Base-by-base conservation (phyloP, 2,888 invertebrate species). In the Drosophila flavopinicola region DNA sequence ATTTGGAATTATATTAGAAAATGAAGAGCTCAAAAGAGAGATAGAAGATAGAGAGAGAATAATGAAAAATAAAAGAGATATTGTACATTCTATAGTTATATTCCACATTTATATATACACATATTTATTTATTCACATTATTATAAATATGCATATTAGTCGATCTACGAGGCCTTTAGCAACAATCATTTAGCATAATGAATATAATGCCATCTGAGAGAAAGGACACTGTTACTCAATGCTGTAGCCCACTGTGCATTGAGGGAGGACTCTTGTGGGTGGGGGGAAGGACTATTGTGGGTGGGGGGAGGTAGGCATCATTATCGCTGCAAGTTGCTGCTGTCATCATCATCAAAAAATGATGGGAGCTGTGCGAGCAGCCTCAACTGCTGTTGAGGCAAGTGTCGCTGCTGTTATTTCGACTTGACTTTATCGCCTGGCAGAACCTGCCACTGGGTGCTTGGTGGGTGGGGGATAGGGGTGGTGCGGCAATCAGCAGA, bases 291-390 rank as follows among this genome's bases (percentile, higher is more conserved):
- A 44, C 20, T 25, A 13, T n/a, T 7, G 7, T 13, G 47, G n/a
- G 6, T 1, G 10, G 20, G 13, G 11, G 47, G 13, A n/a, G 15
- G 58, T 42, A 11, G 61, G 49, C 69, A 73, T 66, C 76, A 69
- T 76, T 76, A 75, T 73, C 66, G 69, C 58, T 65, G 61, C 69
- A 60, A 59, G 59, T 45, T 75, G 57, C 48, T 39, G 61, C 75
- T 82, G 78, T 78, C 78, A 78, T 83, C 79, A 77, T 79, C 83
- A 77, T 83, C 79, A 79, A 75, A 71, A 78, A 57, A 74, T 66
- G 60, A 65, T 65, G 59, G n/a, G n/a, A n/a, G n/a, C n/a, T n/a
- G n/a, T n/a, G n/a, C n/a, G 47, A 57, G 29, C 49, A 45, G 51
- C 41, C 58, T 54, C 33, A 42, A 29, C 30, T 41, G 53, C 23